Evolutionary conservation across 2,888 invertebrate species (phyloP), one percentile per base, ranked within the genome.

Genomic region (Trichopria drosophilae): DNA sequence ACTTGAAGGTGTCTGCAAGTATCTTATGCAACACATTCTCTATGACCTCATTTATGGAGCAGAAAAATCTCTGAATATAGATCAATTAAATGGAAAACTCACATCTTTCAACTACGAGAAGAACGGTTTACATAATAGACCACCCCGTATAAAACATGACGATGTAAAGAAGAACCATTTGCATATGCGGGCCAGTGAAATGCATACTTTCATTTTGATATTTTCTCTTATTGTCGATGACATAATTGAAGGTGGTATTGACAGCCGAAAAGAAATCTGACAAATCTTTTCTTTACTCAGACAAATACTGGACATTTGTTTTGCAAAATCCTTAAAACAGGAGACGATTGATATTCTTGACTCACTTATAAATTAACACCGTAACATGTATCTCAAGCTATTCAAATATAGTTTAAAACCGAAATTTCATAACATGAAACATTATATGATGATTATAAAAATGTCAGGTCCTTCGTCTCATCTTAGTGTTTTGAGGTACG

Each of bases 391-490:
- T 15, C 12, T 39, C 13, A 39, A 15, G 18, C 36, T 19, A 2
- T 36, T 36, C 13, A 36, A 36, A 19, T 20, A 36, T 10, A 1
- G 20, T 19, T 36, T 36, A 15, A 36, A 36, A 36, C 20, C 36
- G 6, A 36, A 36, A 9, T 36, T 36, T 36, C n/a, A 36, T 20
- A 36, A 20, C 2, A 36, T 36, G 36, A 20, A 36, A 36, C 36
- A 36, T n/a, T 36, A 10, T 36, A 13, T 22, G 3, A 5, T 35
- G 3, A 18, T 35, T 18, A 13, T 35, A 35, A 35, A 18, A 35
- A 18, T 16, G 2, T 18, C 35, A n/a, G 18, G 16, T n/a, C 35
- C 19, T 35, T 35, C 22, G 16, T 35, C 35, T 13, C 15, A 18
- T 35, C 18, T 35, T 3, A 35, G 18, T 19, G 19, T 35, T 18